A percentile compares a stretch with the other conserved stretches of the same genome.
These are phyloP conservation scores for Pimpla rufipes DNA, from an alignment of 2,888 invertebrate species.

Conservation along the genomic window DNA sequence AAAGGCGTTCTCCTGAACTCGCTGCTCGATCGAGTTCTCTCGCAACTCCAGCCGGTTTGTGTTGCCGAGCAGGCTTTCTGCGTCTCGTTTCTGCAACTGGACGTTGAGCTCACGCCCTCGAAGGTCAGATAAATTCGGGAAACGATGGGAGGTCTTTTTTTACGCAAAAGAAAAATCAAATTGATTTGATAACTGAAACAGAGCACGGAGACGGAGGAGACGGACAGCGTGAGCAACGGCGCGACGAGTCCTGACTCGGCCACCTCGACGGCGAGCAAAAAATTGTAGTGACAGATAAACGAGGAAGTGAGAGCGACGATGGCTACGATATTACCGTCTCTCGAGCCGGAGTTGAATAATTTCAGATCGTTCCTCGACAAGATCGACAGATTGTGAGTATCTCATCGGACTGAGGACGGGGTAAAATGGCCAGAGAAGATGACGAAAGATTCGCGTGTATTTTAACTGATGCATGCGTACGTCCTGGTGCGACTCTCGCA, in stretches of 20 bases:
- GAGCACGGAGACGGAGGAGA: slow-evolving; percentile 77
- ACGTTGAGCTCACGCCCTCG: no score
- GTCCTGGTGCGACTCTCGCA: slow-evolving; percentile 96
- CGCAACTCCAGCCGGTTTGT: slow-evolving; percentile 96
- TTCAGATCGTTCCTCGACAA: slow-evolving; percentile 95
- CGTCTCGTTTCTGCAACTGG: no score
- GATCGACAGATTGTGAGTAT: slow-evolving; percentile 94
- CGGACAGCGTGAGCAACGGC: slow-evolving; percentile 78
- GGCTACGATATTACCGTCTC: slow-evolving; percentile 94
- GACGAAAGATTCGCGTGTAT: slow-evolving; percentile 58
- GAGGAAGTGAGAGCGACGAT: no score
- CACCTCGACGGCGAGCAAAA: slow-evolving; percentile 85
- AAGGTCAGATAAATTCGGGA: no score
- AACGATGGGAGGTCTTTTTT: no score
- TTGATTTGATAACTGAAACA: no score
- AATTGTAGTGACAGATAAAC: no score
- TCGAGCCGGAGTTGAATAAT: slow-evolving; percentile 94
- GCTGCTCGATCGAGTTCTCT: slow-evolving; percentile 93
- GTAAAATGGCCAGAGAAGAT: background rate
- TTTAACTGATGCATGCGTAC: slow-evolving; percentile 96
- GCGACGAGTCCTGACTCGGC: slow-evolving; percentile 82
- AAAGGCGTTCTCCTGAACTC: slow-evolving; percentile 86
- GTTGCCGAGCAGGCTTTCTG: slow-evolving; percentile 97
- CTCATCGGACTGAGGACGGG: slow-evolving; percentile 42
- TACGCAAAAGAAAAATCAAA: no score